Evolutionary conservation across 2,113 vertebrate species (phyloP), one percentile per base, ranked within the genome.

Genomic region (Gymnobelideus leadbeateri): DNA sequence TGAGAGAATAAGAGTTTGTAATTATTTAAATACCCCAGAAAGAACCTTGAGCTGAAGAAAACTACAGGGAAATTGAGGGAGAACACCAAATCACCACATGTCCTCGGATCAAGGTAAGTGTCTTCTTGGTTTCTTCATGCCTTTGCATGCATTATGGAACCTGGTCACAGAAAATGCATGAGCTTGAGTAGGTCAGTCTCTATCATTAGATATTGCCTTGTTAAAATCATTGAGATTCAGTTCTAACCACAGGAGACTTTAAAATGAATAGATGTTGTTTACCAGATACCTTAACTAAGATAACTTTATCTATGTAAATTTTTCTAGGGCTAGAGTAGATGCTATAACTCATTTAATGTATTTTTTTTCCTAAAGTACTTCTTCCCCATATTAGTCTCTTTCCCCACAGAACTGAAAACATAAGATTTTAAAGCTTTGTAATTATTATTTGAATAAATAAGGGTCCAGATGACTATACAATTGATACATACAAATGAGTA

Each of bases 91-190:
- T 95, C 91, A 46, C 95, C 89, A 46, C 89, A 51, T 77, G 10
- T 5, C 31, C 3, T 21, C 43, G 50, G 91, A 55, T 57, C 94
- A 94, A 98, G 98, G 98, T 98, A 97, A 97, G 97, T 21, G 3
- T 37, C 12, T 89, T 97, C 96, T 96, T 52, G 57, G 8, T 50
- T 96, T 90, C 24, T 43, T 90, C 25, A 25, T 50, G 25, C 25
- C 28, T 90, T 90, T 50, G 19, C 26, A 31, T 49, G 25, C 3
- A 50, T 51, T 90, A 31, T 25, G 89, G 4, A 51, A 2, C 9
- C 89, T 51, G 49, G 5, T 49, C 47, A 90, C 89, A 90, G 49
- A 47, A 31, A 90, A 49, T 1, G 0, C 24, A 90, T 28, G 89
- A 90, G 14, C 10, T 49, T 50, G 43, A 2, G 8, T 90, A 28